phyloP scores from a whole-genome alignment of 1,140 invertebrate genomes.

The Proales similis region DNA sequence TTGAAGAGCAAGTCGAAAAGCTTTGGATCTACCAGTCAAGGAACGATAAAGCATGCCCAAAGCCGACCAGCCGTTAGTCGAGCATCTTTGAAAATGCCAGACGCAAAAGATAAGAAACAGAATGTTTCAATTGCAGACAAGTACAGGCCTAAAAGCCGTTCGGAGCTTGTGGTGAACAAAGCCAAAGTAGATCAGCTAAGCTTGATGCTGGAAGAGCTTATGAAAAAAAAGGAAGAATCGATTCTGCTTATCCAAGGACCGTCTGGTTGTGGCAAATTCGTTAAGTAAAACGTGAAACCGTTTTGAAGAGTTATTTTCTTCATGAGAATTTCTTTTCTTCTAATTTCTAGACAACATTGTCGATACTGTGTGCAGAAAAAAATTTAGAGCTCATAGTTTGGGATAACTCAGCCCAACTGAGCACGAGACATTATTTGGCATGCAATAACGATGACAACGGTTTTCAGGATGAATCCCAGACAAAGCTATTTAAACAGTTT shows the following conservation, averaged over 20 bases:
- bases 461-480: conserved; percentile 5
- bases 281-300: background rate
- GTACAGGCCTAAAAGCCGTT: conserved; percentile 2
- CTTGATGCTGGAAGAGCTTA: conserved; percentile 1
- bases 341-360: background rate
- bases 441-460: background rate
- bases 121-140: background rate
- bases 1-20: background rate
- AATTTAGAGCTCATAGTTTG: conserved; percentile 19
- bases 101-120: background rate
- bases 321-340: background rate
- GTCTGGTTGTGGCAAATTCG: conserved; percentile 23
- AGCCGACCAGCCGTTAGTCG: conserved; percentile 1
- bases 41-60: background rate
- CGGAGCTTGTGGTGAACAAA: conserved; percentile 14
- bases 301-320: background rate
- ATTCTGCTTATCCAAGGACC: conserved; percentile 27
- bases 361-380: conserved; percentile 33
- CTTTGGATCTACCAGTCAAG: background rate
- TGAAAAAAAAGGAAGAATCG: conserved; percentile 1
- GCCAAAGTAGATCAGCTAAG: conserved; percentile 30
- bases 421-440: conserved; percentile 26
- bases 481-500: conserved; percentile 25
- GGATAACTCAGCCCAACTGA: background rate
- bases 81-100: background rate